Evolutionary conservation across 2,113 vertebrate species (phyloP).

Genomic region (Rhinolophus sinicus): DNA sequence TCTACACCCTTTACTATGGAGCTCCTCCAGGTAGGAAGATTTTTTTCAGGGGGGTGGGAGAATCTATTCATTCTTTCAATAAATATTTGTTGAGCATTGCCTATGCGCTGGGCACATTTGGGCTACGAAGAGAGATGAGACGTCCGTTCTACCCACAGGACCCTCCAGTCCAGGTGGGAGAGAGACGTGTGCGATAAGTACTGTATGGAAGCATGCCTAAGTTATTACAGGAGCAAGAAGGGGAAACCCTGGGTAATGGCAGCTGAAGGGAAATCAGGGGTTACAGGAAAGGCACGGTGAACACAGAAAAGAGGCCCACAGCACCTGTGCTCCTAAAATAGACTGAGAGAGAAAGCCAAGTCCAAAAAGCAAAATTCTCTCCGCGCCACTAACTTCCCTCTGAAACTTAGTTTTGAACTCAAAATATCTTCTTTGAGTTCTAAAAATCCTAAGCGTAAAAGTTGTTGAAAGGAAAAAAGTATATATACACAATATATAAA

Average conservation of each 20-base stretch:
- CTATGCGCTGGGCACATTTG: not conserved
- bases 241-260: not conserved
- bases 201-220: not conserved
- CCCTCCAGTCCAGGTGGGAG: not conserved
- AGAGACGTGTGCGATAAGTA: accelerated
- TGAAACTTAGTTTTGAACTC: slow-evolving; percentile 5
- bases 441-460: not conserved
- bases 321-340: not conserved
- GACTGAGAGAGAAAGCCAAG: not conserved
- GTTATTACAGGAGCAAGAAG: not conserved
- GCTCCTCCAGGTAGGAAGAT: not conserved
- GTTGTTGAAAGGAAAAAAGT: not conserved
- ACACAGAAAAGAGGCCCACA: not conserved
- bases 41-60: not conserved
- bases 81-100: not conserved
- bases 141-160: not conserved
- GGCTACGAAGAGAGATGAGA: not conserved
- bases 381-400: not conserved
- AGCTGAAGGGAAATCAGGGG: not conserved
- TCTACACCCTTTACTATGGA: not conserved
- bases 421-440: not conserved
- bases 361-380: not conserved
- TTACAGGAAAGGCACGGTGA: not conserved
- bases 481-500: not conserved
- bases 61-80: not conserved